Evolutionary conservation across 1,140 invertebrate species (phyloP).

Genomic region (Polyergus mexicanus): DNA sequence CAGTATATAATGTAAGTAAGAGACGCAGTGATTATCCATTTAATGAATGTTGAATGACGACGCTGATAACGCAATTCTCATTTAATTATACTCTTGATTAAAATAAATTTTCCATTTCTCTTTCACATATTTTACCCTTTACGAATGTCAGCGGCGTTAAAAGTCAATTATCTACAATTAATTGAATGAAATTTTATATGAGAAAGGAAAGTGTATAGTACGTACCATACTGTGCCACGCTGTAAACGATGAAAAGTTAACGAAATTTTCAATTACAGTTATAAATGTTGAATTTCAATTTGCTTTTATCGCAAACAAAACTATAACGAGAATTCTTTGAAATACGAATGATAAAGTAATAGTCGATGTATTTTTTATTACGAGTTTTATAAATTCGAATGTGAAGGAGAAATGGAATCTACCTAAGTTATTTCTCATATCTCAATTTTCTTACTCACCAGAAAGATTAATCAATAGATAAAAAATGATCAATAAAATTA

Average conservation of each 20-base stretch:
- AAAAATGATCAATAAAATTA: neutral
- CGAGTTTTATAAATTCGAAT: neutral
- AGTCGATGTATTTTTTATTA: neutral
- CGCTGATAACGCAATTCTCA: neutral
- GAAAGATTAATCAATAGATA: neutral
- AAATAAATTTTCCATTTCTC: neutral
- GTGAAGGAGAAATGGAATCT: neutral
- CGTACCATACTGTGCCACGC: neutral
- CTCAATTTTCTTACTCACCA: neutral
- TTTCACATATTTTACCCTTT: neutral
- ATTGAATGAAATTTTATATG: neutral
- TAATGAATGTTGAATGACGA: neutral
- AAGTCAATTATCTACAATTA: neutral
- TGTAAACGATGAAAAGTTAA: no score
- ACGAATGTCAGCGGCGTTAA: neutral
- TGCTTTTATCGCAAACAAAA: no score
- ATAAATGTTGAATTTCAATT: no score
- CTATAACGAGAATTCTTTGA: neutral
- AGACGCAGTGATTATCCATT: neutral
- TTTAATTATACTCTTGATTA: neutral
- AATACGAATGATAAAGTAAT: neutral
- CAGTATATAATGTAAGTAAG: neutral
- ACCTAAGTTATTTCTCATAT: neutral
- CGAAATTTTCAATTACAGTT: no score
- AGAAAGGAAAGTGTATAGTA: neutral